These are phyloP conservation scores for Acrobasis suavella DNA, from an alignment of 2,888 invertebrate species.

Conservation along the genomic window DNA sequence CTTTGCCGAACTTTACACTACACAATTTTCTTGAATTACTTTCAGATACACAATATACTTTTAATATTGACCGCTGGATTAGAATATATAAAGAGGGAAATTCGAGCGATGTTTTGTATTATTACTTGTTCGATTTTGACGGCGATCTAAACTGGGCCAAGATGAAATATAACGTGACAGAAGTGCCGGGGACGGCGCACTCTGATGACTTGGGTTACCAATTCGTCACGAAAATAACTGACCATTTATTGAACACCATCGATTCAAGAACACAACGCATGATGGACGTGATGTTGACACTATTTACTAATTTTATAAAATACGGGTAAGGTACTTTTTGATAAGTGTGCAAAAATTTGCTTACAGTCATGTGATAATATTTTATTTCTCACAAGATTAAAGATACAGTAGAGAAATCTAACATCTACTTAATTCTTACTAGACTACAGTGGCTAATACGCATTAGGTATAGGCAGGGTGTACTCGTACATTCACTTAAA, in stretches of 20 bases:
- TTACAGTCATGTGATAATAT: too few species aligned
- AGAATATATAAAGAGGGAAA: slow-evolving; percentile 29
- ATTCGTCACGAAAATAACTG: slow-evolving; percentile 34
- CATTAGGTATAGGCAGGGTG: too few species aligned
- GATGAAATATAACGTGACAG: slow-evolving; percentile 26
- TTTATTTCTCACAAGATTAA: too few species aligned
- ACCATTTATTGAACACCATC: slow-evolving; percentile 25
- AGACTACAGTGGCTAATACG: too few species aligned
- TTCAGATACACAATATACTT: slow-evolving; percentile 34
- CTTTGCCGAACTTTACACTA: slow-evolving; percentile 32
- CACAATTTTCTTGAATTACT: slow-evolving; percentile 32
- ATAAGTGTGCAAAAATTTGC: not conserved
- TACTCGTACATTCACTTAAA: too few species aligned
- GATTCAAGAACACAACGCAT: slow-evolving; percentile 30
- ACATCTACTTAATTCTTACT: too few species aligned
- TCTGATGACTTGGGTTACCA: slow-evolving; percentile 39
- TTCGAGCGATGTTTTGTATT: slow-evolving; percentile 30
- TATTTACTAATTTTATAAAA: slow-evolving; percentile 39
- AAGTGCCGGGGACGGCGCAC: slow-evolving; percentile 32
- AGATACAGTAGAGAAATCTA: too few species aligned
- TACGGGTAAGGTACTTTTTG: slow-evolving; percentile 34
- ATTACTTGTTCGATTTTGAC: slow-evolving; percentile 35
- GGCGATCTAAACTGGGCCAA: slow-evolving; percentile 35
- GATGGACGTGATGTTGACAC: slow-evolving; percentile 31
- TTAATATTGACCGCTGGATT: slow-evolving; percentile 32